phyloP scores from a whole-genome alignment of 2,797 vertebrate species.

The Rhinoraja longicauda region DNA sequence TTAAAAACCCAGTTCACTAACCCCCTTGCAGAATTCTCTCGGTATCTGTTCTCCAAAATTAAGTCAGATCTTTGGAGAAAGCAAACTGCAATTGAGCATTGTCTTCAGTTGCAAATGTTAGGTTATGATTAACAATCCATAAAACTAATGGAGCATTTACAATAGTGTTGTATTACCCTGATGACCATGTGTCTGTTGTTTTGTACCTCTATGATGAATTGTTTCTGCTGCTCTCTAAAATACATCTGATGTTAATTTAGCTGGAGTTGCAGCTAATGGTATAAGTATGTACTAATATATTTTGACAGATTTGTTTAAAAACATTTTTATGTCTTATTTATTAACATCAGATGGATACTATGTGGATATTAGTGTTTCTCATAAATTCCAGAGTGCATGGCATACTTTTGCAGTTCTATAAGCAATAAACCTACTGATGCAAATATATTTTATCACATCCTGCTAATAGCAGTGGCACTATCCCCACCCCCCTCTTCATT shows the following conservation, averaged over 20 bases:
- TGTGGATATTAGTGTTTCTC: not conserved
- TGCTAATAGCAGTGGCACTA: not conserved
- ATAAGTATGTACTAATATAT: conserved; percentile 3
- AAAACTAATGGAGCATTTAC: conserved; percentile 34
- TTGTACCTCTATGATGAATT: conserved; percentile 9
- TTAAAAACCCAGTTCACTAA: not conserved
- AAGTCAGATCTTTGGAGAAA: conserved; percentile 12
- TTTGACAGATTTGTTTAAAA: conserved; percentile 12
- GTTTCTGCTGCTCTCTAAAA: not conserved
- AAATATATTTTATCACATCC: conserved; percentile 9
- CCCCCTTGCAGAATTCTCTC: not conserved
- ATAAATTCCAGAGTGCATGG: not conserved
- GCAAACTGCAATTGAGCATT: conserved; percentile 25
- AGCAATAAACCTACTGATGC: not conserved
- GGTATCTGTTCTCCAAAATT: conserved; percentile 7
- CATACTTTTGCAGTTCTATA: not conserved
- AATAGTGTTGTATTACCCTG: conserved; percentile 13
- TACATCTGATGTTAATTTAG: conserved; percentile 29
- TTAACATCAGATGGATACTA: not conserved
- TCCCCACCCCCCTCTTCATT: conserved; percentile 5
- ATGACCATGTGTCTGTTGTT: conserved; percentile 33
- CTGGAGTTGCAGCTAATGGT: conserved; percentile 15
- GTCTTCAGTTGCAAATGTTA: conserved; percentile 21
- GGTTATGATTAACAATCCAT: conserved; percentile 33
- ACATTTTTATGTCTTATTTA: conserved; percentile 9